Base-by-base conservation (phyloP, 1,140 invertebrate species). In the Drosophila guanche region DNA sequence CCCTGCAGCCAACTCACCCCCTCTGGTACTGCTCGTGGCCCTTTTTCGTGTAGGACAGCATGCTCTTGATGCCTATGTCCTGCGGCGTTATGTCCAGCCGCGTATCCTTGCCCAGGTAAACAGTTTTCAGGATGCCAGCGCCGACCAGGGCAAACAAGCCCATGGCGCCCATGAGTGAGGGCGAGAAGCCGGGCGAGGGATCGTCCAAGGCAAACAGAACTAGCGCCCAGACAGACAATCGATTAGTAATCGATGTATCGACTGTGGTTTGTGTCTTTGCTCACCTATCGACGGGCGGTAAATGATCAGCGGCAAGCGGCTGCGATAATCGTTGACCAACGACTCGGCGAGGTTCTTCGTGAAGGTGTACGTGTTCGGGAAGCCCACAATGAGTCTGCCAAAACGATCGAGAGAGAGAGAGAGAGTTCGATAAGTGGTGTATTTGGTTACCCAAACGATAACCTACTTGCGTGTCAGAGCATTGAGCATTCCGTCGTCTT, bases 301-400 rank as follows among this genome's bases (percentile, higher is more conserved):
- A 67, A 99, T 96, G 3, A 97, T 94, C 5, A 95, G 91, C 0
- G 98, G 97, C 40, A 99, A 80, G 5, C 92, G 85, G 16, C 93
- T 59, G 40, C 93, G 93, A 74, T 96, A 94, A 73, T 97, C 95
- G 25, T 93, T 93, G 1, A 97, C 91, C 16, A 97, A 93, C 57
- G 95, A 93, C 79, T 98, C 97, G 0, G 96, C 95, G 56, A 98
- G 89, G 41, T 95, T 94, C 90, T 98, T 98, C 0, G 96, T 95
- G 70, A 96, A 97, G 0, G 95, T 96, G 62, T 98, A 98, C 0
- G 96, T 97, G 76, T 98, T 98, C 5, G 97, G 97, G 42, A 96
- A 92, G 2, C 93, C 93, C 29, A 93, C 94, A 7, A 97, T 92
- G 48, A 94, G 93, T 68, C 95, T 94, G 10, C 10, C 3, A 20